Evolutionary conservation across 2,888 invertebrate genomes (phyloP), one percentile per base, ranked within the genome.

Genomic region (Oeneis ivallda): DNA sequence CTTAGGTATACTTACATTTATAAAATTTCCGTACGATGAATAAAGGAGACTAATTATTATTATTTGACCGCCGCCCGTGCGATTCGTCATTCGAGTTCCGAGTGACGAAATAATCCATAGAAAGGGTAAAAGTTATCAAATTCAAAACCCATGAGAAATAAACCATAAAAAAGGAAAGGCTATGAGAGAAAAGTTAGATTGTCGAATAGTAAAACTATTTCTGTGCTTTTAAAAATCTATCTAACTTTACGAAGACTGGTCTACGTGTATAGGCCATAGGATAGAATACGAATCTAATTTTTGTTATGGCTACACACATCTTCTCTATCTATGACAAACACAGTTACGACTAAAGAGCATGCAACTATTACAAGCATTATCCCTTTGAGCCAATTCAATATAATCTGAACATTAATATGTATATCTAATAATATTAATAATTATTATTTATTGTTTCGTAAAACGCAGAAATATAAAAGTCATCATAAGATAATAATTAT

Each of bases 311-410:
- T 87, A 88, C 84, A 84, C 79, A 87, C 81, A 83, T 77, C 72
- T 79, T 79, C 79, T 78, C 84, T 87, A 86, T 78, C 84, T 87
- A 86, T 83, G 74, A 86, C 80, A 81, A 76, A 85, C 84, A 86
- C 83, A 80, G 76, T 81, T 77, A 83, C 80, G 72, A 75, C 86
- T 87, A 86, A 75, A 80, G 78, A 82, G 78, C 88, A 89, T 87
- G 87, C 86, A 86, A 79, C 83, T 89, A 87, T 78, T 75, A 70
- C 52, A 70, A 71, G 72, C 68, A 66, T 54, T 66, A 60, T 68
- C 47, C 66, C 70, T 62, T 67, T 64, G 62, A 62, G 45, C 57
- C 49, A 58, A 63, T 65, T 62, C 32, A 64, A 66, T 54, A 66
- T 54, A 67, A 65, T 50, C 53, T 52, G 62, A 70, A 70, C 47